Evolutionary conservation across 2,797 vertebrate genomes (phyloP).

Genomic region (Tinamus major): DNA sequence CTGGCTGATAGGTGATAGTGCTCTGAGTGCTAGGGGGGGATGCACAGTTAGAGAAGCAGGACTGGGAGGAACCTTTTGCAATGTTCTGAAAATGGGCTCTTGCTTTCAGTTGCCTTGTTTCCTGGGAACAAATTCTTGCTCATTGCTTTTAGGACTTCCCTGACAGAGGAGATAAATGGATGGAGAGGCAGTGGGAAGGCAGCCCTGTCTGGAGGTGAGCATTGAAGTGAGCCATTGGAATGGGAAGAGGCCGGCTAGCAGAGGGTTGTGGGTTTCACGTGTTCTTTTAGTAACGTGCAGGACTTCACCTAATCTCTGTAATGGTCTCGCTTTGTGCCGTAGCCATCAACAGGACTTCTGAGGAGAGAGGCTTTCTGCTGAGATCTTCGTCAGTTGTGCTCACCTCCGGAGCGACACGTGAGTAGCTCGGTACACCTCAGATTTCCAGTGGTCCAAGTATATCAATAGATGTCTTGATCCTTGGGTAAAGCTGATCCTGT

Average conservation of each 20-base stretch:
- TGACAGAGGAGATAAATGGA: background rate
- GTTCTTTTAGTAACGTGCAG: accelerated
- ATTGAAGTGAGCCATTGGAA: background rate
- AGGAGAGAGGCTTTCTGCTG: background rate
- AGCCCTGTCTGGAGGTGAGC: background rate
- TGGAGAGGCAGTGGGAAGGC: background rate
- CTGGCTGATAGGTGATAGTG: background rate
- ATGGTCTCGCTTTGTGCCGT: accelerated
- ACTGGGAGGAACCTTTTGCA: background rate
- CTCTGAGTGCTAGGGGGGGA: background rate
- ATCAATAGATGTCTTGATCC: accelerated
- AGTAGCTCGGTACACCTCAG: background rate
- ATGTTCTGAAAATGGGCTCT: background rate
- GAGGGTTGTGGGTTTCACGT: background rate
- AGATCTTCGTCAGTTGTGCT: background rate
- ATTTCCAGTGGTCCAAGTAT: accelerated
- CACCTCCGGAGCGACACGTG: accelerated
- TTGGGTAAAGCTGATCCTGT: background rate
- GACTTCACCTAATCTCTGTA: background rate
- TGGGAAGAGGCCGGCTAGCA: background rate
- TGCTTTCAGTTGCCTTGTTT: background rate
- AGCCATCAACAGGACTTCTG: background rate
- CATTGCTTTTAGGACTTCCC: background rate
- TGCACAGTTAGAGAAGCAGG: constrained; percentile 5
- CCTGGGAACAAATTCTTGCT: constrained; percentile 2